phyloP scores from a whole-genome alignment of 2,113 vertebrate species.

The Anoura caudifer region DNA sequence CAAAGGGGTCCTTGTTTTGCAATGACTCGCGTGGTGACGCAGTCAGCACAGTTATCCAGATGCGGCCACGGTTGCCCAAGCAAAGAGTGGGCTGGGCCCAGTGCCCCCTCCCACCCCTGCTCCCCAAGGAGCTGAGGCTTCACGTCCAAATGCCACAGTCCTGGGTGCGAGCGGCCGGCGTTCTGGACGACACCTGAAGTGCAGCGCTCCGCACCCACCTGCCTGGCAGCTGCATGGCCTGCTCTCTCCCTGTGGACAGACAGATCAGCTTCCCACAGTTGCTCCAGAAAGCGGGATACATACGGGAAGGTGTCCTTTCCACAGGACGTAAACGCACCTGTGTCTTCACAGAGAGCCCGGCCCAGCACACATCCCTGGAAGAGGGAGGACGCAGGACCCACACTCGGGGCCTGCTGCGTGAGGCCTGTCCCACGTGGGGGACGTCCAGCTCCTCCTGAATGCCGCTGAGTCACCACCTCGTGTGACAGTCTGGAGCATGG shows the following conservation, averaged over 20 bases:
- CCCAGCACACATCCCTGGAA: not conserved
- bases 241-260: rapidly evolving
- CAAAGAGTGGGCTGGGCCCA: not conserved
- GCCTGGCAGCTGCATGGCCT: too few relatives aligned
- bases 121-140: too few relatives aligned
- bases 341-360: not conserved
- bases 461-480: rapidly evolving
- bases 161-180: not conserved
- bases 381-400: rapidly evolving
- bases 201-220: rapidly evolving
- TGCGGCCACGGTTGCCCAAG: not conserved
- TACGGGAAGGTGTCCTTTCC: not conserved
- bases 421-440: rapidly evolving
- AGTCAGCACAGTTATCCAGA: not conserved
- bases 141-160: rapidly evolving
- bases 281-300: not conserved
- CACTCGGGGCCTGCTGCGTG: rapidly evolving
- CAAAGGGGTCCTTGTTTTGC: too few relatives aligned
- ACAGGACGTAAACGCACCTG: not conserved
- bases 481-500: rapidly evolving
- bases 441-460: rapidly evolving
- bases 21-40: rapidly evolving
- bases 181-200: not conserved
- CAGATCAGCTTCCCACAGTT: not conserved
- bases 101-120: not conserved